phyloP scores from a whole-genome alignment of 2,888 invertebrate species.

The Cybosia mesomella region DNA sequence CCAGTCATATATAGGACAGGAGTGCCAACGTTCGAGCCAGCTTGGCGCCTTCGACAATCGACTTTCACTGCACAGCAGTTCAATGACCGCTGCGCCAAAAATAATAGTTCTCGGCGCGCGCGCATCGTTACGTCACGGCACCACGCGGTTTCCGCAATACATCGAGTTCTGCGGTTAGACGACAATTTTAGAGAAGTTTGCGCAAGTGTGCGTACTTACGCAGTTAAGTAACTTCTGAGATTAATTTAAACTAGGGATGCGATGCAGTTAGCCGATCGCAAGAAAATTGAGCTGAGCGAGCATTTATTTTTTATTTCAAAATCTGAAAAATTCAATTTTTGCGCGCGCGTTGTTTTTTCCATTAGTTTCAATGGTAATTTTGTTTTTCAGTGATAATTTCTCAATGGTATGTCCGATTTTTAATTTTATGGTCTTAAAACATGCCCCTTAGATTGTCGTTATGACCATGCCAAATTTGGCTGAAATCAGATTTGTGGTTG shows the following conservation, averaged over 20 bases:
- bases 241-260: neutral
- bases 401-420: no score
- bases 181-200: slow-evolving; percentile 42
- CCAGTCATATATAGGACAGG: slow-evolving; percentile 32
- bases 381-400: no score
- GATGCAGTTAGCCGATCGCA: no score
- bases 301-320: no score
- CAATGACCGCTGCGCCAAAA: slow-evolving; percentile 75
- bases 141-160: slow-evolving; percentile 53
- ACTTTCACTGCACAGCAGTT: slow-evolving; percentile 77
- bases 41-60: slow-evolving; percentile 77
- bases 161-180: slow-evolving; percentile 46
- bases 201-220: slow-evolving; percentile 34
- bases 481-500: no score
- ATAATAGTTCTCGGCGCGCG: slow-evolving; percentile 59
- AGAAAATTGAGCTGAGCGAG: no score
- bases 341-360: no score
- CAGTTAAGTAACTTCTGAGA: neutral
- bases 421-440: no score
- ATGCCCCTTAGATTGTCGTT: no score
- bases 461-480: no score
- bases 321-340: no score
- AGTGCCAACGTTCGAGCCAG: slow-evolving; percentile 69
- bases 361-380: no score
- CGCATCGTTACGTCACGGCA: slow-evolving; percentile 55